Conservation (phyloP, 1,140 invertebrate species). For the Caenorhabditis tropicalis region DNA sequence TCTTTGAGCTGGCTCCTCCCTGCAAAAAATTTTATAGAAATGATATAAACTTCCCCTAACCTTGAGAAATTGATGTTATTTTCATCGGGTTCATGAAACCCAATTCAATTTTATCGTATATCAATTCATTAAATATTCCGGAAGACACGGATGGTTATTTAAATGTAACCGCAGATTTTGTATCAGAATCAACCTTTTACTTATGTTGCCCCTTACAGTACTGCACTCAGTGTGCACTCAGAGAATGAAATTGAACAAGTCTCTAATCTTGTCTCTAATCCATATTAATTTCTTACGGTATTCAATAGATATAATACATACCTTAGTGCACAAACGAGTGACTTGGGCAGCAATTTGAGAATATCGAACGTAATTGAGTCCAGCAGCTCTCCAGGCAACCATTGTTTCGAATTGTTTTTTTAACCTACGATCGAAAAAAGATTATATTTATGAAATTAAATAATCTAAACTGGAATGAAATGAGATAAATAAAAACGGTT, state of each 20-base stretch:
- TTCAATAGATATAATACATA: not conserved
- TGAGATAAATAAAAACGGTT: not conserved
- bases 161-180: too few species aligned
- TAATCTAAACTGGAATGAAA: not conserved
- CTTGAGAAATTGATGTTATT: not conserved
- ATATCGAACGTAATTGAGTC: conserved; percentile 61
- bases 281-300: too few species aligned
- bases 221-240: too few species aligned
- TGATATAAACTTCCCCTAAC: not conserved
- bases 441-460: not conserved
- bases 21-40: not conserved
- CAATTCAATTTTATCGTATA: too few species aligned
- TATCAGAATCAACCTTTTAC: too few species aligned
- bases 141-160: too few species aligned
- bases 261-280: not conserved
- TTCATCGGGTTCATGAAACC: too few species aligned
- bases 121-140: too few species aligned
- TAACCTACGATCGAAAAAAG: not conserved
- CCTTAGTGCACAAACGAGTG: conserved; percentile 55
- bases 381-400: conserved; percentile 60
- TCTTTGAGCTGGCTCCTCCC: conserved; percentile 29
- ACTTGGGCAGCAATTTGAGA: conserved; percentile 61
- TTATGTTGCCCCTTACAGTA: too few species aligned
- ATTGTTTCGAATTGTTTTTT: conserved; percentile 38
- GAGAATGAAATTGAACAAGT: not conserved